Conservation (phyloP, 2,113 vertebrate species). For the Chaetodon auriga region DNA sequence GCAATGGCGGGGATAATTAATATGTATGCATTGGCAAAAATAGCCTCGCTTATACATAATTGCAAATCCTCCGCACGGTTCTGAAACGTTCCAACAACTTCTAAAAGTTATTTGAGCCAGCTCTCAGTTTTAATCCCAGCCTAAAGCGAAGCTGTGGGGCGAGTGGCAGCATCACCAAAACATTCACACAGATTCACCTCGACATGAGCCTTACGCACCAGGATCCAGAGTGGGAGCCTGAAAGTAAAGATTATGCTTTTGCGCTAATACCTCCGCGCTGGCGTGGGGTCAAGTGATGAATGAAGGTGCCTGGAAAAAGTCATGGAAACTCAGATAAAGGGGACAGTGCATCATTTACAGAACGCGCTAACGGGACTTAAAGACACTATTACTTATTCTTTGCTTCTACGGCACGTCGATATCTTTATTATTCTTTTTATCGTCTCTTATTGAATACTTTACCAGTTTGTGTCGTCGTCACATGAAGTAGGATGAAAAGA, state of each 20-base stretch:
- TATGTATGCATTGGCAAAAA: neutral
- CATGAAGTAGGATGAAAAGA: constrained; percentile 69
- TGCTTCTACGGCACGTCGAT: neutral
- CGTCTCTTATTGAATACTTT: constrained; percentile 66
- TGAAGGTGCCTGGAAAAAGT: constrained; percentile 14
- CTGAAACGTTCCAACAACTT: constrained; percentile 19
- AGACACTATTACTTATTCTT: neutral
- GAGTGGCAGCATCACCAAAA: constrained; percentile 47
- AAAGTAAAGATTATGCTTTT: constrained; percentile 4
- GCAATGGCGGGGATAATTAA: neutral
- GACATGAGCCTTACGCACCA: neutral
- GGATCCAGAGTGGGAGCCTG: neutral
- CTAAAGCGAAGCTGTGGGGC: constrained; percentile 36
- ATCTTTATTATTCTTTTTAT: neutral
- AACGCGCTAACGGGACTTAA: neutral
- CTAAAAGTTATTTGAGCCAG: constrained; percentile 31
- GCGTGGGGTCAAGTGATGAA: constrained; percentile 8
- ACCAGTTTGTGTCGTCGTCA: constrained; percentile 74
- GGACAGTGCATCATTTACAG: constrained; percentile 1
- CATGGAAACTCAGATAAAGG: constrained; percentile 6
- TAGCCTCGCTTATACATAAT: neutral
- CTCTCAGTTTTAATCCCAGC: constrained; percentile 34
- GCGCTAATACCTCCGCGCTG: neutral
- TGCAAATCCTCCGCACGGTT: constrained; percentile 19
- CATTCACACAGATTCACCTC: constrained; percentile 8